Conservation (phyloP, 2,888 invertebrate genomes). For the Actias luna region DNA sequence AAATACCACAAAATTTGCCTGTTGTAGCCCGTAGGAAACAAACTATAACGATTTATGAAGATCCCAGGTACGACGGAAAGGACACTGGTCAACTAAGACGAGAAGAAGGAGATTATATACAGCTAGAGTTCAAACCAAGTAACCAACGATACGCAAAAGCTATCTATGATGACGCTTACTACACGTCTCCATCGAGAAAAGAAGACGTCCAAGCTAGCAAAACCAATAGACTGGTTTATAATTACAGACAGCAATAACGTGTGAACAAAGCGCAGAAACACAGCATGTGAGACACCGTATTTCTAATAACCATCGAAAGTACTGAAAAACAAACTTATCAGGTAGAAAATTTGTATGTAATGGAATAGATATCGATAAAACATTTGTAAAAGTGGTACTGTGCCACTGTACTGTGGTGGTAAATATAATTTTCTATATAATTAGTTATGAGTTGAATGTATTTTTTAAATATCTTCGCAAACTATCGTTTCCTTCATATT, state of each 20-base stretch:
- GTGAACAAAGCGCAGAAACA: neutral
- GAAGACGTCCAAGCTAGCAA: conserved; percentile 69
- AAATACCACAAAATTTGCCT: conserved; percentile 60
- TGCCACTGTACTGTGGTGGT: conserved; percentile 34
- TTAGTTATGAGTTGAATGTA: neutral
- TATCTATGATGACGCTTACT: conserved; percentile 71
- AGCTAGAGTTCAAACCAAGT: conserved; percentile 72
- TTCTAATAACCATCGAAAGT: neutral
- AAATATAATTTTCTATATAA: neutral
- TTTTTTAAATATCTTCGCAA: too few species aligned
- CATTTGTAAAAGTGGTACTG: conserved; percentile 38
- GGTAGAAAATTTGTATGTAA: neutral
- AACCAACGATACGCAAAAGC: conserved; percentile 65
- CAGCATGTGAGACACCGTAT: too few species aligned
- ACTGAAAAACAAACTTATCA: neutral
- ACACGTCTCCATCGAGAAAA: conserved; percentile 53
- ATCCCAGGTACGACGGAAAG: conserved; percentile 70
- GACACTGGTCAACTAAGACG: conserved; percentile 62
- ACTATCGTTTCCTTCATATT: too few species aligned
- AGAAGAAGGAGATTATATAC: conserved; percentile 68
- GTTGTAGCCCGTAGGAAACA: conserved; percentile 72
- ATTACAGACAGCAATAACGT: conserved; percentile 65
- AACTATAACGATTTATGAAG: conserved; percentile 78
- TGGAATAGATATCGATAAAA: conserved; percentile 19
- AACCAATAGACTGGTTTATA: conserved; percentile 77